Evolutionary conservation across 1,140 invertebrate species (phyloP).

Genomic region (Zaprionus taronus): DNA sequence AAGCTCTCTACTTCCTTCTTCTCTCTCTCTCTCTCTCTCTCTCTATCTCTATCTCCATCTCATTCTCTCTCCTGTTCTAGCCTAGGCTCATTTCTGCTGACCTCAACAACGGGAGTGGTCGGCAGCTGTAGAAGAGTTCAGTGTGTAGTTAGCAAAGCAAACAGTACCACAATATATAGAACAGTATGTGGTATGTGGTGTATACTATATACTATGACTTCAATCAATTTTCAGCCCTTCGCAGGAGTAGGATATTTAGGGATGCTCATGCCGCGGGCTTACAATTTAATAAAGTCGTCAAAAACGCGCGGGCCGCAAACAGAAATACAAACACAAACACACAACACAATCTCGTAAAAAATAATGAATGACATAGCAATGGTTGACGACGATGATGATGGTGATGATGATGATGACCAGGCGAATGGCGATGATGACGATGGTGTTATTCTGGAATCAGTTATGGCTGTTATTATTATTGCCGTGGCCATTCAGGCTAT

Average conservation of each 20-base stretch:
- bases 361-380: conserved; percentile 2
- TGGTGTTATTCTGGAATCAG: conserved; percentile 7
- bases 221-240: neutral
- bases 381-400: neutral
- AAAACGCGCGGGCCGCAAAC: conserved; percentile 11
- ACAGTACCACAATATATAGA: too few relatives aligned
- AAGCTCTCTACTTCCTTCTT: neutral
- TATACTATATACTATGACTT: neutral
- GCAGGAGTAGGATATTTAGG: neutral
- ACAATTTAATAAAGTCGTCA: conserved; percentile 43
- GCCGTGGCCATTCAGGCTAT: neutral
- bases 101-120: neutral
- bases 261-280: neutral
- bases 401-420: conserved; percentile 7
- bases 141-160: neutral
- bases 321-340: neutral
- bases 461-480: conserved; percentile 2
- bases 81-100: neutral
- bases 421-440: conserved; percentile 24
- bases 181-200: neutral
- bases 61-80: neutral
- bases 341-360: conserved; percentile 6
- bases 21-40: neutral
- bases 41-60: too few relatives aligned
- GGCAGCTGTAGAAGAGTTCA: neutral